Base-by-base conservation (phyloP, 2,888 invertebrate species). In the Melipona bicolor region DNA sequence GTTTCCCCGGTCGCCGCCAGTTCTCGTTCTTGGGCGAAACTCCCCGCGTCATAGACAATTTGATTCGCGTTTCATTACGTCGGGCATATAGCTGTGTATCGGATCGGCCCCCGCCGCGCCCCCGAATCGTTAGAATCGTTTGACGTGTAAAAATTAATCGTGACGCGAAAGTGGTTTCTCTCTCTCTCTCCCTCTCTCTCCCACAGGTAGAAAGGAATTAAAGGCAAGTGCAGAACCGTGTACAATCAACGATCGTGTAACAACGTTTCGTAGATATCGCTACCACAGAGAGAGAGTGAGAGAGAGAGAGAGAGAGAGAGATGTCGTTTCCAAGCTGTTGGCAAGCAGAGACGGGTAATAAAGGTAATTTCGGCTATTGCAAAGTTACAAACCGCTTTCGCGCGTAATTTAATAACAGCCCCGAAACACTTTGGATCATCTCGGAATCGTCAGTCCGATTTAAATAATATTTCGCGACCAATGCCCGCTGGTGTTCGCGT, bases 391-490 rank as follows among this genome's bases (percentile, higher is more conserved):
- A 4, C 50, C 4, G 32, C 32, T 62, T 36, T 49, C 70, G 1
- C 73, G 32, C 24, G 21, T 50, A 81, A 78, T 81, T 81, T 82
- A 74, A 80, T 78, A 78, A 78, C 74, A 74, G 56, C 49, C 59
- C 50, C 19, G 19, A 36, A 78, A 76, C 54, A 49, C 50, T 61
- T 79, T 69, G 87, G 65, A 67, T 80, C 69, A 77, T 52, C 49
- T 67, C 79, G 71, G 64, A 59, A 79, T 78, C 62, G 61, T 69
- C 82, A 59, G 80, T 78, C 67, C 71, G 13, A 61, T 84, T 77
- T 49, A 80, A 76, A 89, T 67, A 80, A 77, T 83, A 82, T 82
- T 65, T 62, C 59, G 82, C 74, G 49, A 5, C 27, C 82, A 64
- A 79, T 49, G 24, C 32, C 70, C 36, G 50, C 59, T 27, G 70